Evolutionary conservation across 2,113 vertebrate species (phyloP).

Genomic region (Salvelinus fontinalis): DNA sequence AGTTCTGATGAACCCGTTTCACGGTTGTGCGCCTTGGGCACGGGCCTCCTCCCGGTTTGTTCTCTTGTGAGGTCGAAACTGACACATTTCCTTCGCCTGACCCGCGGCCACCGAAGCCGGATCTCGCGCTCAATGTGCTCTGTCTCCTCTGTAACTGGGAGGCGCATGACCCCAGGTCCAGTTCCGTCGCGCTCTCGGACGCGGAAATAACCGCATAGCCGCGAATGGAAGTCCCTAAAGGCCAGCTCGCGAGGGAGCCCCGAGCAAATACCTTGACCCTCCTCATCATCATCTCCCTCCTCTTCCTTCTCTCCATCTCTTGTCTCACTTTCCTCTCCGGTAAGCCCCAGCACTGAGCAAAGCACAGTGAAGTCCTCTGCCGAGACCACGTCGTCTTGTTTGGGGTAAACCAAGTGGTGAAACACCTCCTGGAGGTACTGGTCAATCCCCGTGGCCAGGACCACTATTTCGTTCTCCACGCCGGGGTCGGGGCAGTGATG

Average conservation of each 20-base stretch:
- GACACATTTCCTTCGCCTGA: conserved; percentile 69
- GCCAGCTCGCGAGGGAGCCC: conserved; percentile 59
- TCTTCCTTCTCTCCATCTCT: not conserved
- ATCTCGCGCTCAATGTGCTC: conserved; percentile 77
- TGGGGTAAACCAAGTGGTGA: conserved; percentile 70
- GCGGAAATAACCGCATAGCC: conserved; percentile 74
- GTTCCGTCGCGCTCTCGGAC: conserved; percentile 34
- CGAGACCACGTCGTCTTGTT: conserved; percentile 61
- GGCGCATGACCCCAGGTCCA: conserved; percentile 36
- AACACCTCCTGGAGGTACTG: conserved; percentile 81
- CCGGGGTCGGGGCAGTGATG: conserved; percentile 63
- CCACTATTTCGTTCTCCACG: conserved; percentile 74
- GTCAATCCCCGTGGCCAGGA: conserved; percentile 76
- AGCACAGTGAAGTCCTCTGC: conserved; percentile 71
- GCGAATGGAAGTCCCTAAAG: conserved; percentile 76
- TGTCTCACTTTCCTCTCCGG: not conserved
- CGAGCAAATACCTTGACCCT: conserved; percentile 35
- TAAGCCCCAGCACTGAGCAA: conserved; percentile 68
- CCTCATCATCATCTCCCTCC: not conserved
- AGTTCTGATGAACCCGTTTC: not conserved
- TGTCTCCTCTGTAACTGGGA: conserved; percentile 69
- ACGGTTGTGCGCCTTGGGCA: not conserved
- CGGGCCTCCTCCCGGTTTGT: not conserved
- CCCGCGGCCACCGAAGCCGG: conserved; percentile 69
- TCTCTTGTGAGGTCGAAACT: conserved; percentile 67